phyloP scores from a whole-genome alignment of 2,113 vertebrate species.

The Hipposideros armiger region DNA sequence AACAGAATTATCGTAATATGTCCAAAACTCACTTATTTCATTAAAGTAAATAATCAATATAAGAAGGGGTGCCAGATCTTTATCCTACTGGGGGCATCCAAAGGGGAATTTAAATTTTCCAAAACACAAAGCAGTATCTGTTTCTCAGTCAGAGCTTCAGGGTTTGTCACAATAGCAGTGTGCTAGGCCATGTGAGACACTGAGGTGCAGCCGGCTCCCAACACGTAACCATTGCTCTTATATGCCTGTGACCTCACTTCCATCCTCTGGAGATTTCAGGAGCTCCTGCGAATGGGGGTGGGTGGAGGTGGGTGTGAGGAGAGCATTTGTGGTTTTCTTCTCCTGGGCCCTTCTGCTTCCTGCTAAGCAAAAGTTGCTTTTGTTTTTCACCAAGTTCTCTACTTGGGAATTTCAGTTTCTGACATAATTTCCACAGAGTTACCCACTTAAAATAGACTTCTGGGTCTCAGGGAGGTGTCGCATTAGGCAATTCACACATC shows the following conservation, averaged over 20 bases:
- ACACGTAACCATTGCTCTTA: neutral
- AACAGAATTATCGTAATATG: no score
- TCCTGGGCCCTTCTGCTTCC: neutral
- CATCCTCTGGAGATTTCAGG: neutral
- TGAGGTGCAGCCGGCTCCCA: no score
- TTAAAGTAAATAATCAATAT: no score
- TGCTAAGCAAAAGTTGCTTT: neutral
- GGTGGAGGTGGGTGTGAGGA: fast-evolving
- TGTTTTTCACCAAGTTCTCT: neutral
- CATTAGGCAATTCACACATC: neutral
- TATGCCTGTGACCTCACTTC: neutral
- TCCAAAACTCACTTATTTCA: no score
- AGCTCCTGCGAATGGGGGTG: neutral
- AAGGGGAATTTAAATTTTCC: no score
- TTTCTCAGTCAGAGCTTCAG: no score
- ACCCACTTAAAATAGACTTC: neutral
- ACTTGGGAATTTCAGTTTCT: neutral
- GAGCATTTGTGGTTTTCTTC: neutral
- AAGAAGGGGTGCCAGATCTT: no score
- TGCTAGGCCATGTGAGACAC: no score
- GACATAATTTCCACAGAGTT: neutral
- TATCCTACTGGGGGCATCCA: no score
- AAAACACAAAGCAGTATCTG: no score
- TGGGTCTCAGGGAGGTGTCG: no score
- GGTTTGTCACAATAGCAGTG: no score